Evolutionary conservation across 1,140 invertebrate genomes (phyloP).

Genomic region (Drosophila pallidifrons): DNA sequence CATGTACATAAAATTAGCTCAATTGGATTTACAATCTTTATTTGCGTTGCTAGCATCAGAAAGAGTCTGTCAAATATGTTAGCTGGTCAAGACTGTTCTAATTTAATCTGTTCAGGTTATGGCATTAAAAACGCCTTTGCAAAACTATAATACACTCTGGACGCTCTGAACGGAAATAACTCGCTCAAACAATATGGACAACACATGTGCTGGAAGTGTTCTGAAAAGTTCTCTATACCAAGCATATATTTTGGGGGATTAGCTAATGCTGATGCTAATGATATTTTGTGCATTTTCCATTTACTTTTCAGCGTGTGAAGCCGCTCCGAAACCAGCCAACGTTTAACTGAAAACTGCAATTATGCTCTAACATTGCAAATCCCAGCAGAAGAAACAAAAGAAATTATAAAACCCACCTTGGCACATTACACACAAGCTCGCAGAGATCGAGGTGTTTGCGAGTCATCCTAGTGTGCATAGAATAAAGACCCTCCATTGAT

Average conservation of each 20-base stretch:
- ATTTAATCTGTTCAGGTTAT: background rate
- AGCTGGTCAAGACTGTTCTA: background rate
- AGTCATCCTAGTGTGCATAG: slow-evolving; percentile 16
- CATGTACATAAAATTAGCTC: too few species aligned
- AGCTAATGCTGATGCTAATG: slow-evolving; percentile 11
- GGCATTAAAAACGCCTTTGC: background rate
- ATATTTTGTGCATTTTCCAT: slow-evolving; percentile 16
- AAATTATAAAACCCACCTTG: slow-evolving; percentile 11
- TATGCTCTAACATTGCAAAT: slow-evolving; percentile 54
- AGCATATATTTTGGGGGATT: slow-evolving; percentile 35
- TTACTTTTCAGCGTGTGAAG: slow-evolving; percentile 65
- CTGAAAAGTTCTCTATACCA: slow-evolving; percentile 15
- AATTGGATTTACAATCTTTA: too few species aligned
- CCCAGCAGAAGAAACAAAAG: slow-evolving; percentile 22
- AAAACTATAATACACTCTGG: background rate
- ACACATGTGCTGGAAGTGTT: slow-evolving; percentile 57
- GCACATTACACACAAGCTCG: slow-evolving; percentile 19
- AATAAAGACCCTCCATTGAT: slow-evolving; percentile 5
- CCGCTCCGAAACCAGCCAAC: slow-evolving; percentile 59
- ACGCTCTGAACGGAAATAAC: slow-evolving; percentile 20
- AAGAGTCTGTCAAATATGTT: too few species aligned
- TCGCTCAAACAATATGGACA: slow-evolving; percentile 58
- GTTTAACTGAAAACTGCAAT: slow-evolving; percentile 33
- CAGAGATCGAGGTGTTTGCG: slow-evolving; percentile 2
- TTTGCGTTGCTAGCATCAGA: too few species aligned